phyloP scores from a whole-genome alignment of 2,888 invertebrate species.

The Nudaria mundana region DNA sequence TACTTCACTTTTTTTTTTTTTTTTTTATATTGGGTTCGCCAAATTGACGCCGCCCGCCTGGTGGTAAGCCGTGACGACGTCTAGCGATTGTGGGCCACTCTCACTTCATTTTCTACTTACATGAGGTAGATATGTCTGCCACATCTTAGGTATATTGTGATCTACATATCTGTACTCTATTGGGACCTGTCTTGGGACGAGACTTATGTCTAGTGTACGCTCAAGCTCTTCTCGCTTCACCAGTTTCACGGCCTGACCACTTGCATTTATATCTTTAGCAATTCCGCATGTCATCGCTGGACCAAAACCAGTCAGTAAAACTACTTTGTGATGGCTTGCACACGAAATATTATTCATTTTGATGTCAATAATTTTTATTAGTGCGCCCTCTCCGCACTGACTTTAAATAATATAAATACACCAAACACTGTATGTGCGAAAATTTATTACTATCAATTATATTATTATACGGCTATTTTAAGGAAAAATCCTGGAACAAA shows the following conservation, averaged over 20 bases:
- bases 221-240: conserved; percentile 68
- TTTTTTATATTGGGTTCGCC: too few species aligned
- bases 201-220: background rate
- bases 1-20: too few species aligned
- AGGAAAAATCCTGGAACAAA: too few species aligned
- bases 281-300: conserved; percentile 83
- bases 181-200: background rate
- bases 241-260: conserved; percentile 89
- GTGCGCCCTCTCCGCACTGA: too few species aligned
- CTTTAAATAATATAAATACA: too few species aligned
- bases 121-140: conserved; percentile 2
- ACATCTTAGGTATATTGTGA: background rate
- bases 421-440: too few species aligned
- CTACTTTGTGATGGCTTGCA: background rate
- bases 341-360: background rate
- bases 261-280: conserved; percentile 83
- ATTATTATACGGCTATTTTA: too few species aligned
- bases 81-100: too few species aligned
- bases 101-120: too few species aligned
- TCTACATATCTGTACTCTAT: conserved; percentile 4
- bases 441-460: too few species aligned
- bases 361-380: background rate
- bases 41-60: too few species aligned
- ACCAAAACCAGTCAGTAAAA: conserved; percentile 88
- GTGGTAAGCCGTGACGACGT: too few species aligned